Conservation (phyloP, 2,888 invertebrate genomes). For the Apodemia mormo region DNA sequence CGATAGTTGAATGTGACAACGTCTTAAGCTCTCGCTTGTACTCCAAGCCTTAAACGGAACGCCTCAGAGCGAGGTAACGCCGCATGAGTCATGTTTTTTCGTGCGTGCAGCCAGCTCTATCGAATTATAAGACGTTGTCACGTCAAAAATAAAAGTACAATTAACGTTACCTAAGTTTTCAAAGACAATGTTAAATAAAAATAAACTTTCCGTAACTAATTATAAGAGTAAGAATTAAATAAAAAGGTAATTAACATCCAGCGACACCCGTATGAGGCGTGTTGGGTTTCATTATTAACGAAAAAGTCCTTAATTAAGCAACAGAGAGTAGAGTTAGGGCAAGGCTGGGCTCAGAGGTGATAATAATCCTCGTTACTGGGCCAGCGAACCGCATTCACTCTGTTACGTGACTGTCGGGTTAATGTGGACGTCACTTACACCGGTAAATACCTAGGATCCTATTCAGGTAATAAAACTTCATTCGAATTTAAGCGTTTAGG, state of each 20-base stretch:
- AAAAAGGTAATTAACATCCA: slow-evolving; percentile 15
- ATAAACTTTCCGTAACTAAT: background rate
- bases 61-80: no score
- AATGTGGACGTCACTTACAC: slow-evolving; percentile 22
- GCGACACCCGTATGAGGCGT: slow-evolving; percentile 11
- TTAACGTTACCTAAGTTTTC: background rate
- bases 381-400: slow-evolving; percentile 27
- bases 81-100: no score
- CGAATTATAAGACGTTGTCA: no score
- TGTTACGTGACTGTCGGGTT: slow-evolving; percentile 29
- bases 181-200: background rate
- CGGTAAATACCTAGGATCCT: background rate
- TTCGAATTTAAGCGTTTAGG: no score
- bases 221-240: slow-evolving; percentile 6
- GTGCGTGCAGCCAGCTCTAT: no score
- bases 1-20: no score
- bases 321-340: slow-evolving; percentile 4
- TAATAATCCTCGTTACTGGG: slow-evolving; percentile 29
- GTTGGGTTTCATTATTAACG: slow-evolving; percentile 26
- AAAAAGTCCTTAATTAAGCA: slow-evolving; percentile 30
- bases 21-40: no score
- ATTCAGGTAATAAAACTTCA: no score
- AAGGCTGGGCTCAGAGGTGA: slow-evolving; percentile 21
- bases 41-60: no score
- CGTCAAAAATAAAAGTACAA: no score